Evolutionary conservation across 1,140 invertebrate genomes (phyloP).

Genomic region (Heliconius eleuchia): DNA sequence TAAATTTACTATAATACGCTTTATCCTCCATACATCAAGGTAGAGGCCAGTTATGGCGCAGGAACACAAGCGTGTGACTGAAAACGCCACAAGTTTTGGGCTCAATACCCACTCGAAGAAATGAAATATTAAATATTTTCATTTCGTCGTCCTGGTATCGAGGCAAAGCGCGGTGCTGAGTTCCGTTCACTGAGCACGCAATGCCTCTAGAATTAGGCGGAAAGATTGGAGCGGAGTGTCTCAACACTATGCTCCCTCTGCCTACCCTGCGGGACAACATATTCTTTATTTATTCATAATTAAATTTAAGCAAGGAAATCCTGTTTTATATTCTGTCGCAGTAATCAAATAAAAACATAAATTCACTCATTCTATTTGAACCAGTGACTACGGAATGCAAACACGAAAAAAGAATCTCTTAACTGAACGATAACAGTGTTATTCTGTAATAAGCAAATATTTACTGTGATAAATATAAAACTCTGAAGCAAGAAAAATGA

Average conservation of each 20-base stretch:
- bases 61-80: not conserved
- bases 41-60: too few species aligned
- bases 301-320: too few species aligned
- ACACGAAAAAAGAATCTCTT: not conserved
- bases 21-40: too few species aligned
- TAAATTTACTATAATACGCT: too few species aligned
- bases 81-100: not conserved
- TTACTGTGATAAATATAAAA: conserved; percentile 3
- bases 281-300: too few species aligned
- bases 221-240: not conserved
- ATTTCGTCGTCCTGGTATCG: not conserved
- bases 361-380: too few species aligned
- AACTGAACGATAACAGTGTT: not conserved
- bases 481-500: not conserved
- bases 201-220: not conserved
- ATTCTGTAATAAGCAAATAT: not conserved
- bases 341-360: too few species aligned
- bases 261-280: not conserved
- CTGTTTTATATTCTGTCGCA: too few species aligned
- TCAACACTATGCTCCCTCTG: not conserved
- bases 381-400: too few species aligned
- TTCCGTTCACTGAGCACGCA: not conserved
- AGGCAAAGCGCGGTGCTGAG: not conserved
- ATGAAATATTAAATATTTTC: not conserved
- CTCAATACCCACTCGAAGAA: not conserved